Evolutionary conservation across 2,888 invertebrate genomes (phyloP), one percentile per base, ranked within the genome.

Genomic region (Hipparchia semele): DNA sequence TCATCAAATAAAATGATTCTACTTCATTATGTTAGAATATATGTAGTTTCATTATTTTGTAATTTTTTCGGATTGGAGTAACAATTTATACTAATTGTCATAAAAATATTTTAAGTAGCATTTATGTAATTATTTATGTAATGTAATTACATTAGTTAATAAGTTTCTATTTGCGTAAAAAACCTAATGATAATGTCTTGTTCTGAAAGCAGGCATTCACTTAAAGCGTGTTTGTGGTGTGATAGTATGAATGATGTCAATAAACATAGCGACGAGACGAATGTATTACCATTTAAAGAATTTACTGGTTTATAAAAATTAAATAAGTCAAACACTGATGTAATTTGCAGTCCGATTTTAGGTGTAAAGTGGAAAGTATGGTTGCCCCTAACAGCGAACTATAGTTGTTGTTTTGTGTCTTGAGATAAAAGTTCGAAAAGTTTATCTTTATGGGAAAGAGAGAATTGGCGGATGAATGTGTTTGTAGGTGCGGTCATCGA

Each of bases 401-500:
- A 2, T 4, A 39, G 39, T 39, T 39, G 5, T 39, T 4, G 5
- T 39, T 39, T 39, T 39, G 39, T 39, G 49, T 49, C 49, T 49
- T 49, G 8, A 49, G 6, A 49, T 49, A 49, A 49, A 9, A 45
- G 45, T 61, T 46, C 6, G 51, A 12, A 46, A 56, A 54, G 39
- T 65, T 58, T 45, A 66, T 56, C 68, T 54, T 73, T 78, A 79
- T 80, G 80, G 79, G 79, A 80, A 81, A 81, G 80, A 81, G 72
- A 80, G 80, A 81, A 82, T 80, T 82, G 77, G 78, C 79, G 80
- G 82, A 83, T 84, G 81, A 83, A 82, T 83, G 82, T 80, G 81
- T 80, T 80, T 76, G 80, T 80, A 80, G 82, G 80, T 80, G 81
- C 82, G 78, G 80, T 79, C 82, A 81, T 78, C 79, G 78, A 79